Evolutionary conservation across 2,113 vertebrate species (phyloP).

Genomic region (Clarias magur): DNA sequence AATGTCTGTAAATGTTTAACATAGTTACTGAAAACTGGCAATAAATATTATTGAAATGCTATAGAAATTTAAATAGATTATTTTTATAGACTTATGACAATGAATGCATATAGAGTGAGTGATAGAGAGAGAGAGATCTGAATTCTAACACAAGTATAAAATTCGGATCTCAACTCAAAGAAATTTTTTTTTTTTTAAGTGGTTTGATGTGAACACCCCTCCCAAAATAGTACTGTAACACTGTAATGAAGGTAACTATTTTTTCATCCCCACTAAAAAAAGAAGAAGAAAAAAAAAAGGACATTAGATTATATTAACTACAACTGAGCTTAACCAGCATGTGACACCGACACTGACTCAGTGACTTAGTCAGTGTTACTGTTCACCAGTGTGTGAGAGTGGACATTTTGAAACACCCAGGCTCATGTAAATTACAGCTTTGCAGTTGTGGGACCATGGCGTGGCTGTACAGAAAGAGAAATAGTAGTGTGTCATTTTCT

Average conservation of each 20-base stretch:
- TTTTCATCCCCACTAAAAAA: background rate
- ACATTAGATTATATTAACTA: background rate
- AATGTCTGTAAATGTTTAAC: too few species aligned
- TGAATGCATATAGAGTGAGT: too few species aligned
- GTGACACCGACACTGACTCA: background rate
- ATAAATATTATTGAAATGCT: too few species aligned
- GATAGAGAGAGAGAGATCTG: too few species aligned
- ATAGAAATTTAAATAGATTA: too few species aligned
- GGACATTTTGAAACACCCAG: background rate
- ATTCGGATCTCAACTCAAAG: too few species aligned
- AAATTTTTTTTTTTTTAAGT: too few species aligned
- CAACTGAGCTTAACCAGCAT: background rate
- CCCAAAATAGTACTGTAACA: background rate
- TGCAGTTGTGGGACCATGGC: background rate
- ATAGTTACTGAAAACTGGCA: too few species aligned
- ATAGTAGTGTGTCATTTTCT: slow-evolving; percentile 28
- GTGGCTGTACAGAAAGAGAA: slow-evolving; percentile 24
- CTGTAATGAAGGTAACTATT: background rate
- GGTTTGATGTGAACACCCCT: too few species aligned
- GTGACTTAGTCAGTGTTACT: background rate
- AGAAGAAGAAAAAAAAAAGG: background rate
- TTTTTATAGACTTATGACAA: too few species aligned
- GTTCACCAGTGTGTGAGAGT: background rate
- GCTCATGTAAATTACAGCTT: slow-evolving; percentile 2
- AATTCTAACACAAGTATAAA: too few species aligned